These are phyloP conservation scores for Istiophorus platypterus DNA, from an alignment of 2,113 vertebrate species.

Conservation along the genomic window DNA sequence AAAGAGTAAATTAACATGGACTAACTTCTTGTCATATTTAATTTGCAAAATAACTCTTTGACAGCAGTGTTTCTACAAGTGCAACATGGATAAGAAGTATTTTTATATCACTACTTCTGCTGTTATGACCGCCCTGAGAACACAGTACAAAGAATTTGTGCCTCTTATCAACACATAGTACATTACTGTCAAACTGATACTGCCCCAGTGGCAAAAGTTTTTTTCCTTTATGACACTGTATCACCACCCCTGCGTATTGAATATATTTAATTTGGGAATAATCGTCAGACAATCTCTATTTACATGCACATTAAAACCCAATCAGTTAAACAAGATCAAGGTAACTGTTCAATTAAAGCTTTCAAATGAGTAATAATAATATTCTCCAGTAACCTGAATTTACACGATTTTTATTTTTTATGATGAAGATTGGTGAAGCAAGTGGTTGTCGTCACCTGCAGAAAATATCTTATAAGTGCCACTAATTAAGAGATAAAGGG, in stretches of 20 bases:
- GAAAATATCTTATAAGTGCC: background rate
- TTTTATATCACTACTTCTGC: conserved; percentile 18
- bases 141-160: background rate
- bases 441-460: background rate
- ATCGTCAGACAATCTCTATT: background rate
- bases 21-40: conserved; percentile 11
- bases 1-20: conserved; percentile 23
- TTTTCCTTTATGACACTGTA: conserved; percentile 4
- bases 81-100: conserved; percentile 1
- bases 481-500: conserved; percentile 8
- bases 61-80: conserved; percentile 10
- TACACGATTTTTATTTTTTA: conserved; percentile 15
- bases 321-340: conserved; percentile 5
- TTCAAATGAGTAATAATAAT: background rate
- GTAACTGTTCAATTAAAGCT: background rate
- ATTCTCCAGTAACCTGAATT: background rate
- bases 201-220: background rate
- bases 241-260: background rate
- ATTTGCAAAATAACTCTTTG: background rate
- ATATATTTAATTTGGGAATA: background rate
- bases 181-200: conserved; percentile 4
- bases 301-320: conserved; percentile 11
- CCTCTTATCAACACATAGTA: background rate
- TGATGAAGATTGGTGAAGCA: background rate
- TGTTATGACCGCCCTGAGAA: conserved; percentile 1